Percentiles rank a stretch among this genome's conserved stretches.
Conservation (phyloP, 2,888 invertebrate genomes). For the Meta bourneti region DNA sequence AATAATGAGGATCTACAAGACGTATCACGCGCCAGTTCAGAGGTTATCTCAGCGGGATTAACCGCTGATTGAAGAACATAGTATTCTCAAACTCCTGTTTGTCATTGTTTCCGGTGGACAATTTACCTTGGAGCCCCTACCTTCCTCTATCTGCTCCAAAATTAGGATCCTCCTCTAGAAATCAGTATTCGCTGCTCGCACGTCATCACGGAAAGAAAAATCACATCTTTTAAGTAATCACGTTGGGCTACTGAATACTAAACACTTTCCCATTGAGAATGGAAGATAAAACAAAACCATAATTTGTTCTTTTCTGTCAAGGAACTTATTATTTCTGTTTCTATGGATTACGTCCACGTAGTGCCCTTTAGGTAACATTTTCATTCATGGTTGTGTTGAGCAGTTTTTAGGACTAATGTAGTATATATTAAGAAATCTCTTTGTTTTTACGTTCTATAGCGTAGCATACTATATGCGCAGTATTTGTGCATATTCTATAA, state of each 20-base stretch:
- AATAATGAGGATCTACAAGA: slow-evolving; percentile 68
- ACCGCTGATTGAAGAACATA: slow-evolving; percentile 58
- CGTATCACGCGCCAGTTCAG: slow-evolving; percentile 65
- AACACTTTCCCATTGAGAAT: neutral
- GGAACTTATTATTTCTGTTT: neutral
- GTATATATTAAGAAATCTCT: too few relatives aligned
- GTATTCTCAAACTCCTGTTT: slow-evolving; percentile 64
- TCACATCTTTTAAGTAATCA: neutral
- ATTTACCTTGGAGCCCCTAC: neutral
- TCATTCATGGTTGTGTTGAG: neutral
- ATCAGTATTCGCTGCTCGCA: slow-evolving; percentile 7
- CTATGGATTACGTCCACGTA: neutral
- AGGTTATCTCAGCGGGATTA: slow-evolving; percentile 68
- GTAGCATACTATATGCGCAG: too few relatives aligned
- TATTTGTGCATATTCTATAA: too few relatives aligned
- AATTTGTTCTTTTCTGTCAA: neutral
- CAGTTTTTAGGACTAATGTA: neutral
- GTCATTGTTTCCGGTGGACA: slow-evolving; percentile 69
- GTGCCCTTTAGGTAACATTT: neutral
- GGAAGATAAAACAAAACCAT: neutral
- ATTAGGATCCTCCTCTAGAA: neutral
- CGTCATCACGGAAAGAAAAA: slow-evolving; percentile 18
- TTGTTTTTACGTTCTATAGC: too few relatives aligned
- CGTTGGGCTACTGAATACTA: neutral
- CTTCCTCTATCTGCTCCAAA: neutral